phyloP scores from a whole-genome alignment of 2,797 vertebrate genomes.

The Enteromius anoplus region DNA sequence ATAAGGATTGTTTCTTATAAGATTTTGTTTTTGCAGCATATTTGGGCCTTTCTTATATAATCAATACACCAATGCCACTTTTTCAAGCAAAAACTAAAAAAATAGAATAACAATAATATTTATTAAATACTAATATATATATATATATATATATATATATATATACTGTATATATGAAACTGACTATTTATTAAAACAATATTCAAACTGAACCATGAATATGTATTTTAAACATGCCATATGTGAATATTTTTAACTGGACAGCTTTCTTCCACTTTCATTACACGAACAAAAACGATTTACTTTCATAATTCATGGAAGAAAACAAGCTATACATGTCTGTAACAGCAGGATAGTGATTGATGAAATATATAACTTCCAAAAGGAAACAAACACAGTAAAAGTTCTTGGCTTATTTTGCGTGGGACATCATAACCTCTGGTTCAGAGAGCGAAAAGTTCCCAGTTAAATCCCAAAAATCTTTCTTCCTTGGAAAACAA shows the following conservation, averaged over 20 bases:
- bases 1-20: neutral
- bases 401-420: neutral
- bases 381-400: neutral
- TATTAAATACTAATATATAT: too few species aligned
- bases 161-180: too few species aligned
- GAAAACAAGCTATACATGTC: neutral
- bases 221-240: neutral
- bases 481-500: conserved; percentile 4
- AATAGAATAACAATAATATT: too few species aligned
- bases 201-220: too few species aligned
- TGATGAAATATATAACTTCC: neutral
- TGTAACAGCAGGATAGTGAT: neutral
- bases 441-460: neutral
- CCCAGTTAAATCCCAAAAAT: neutral
- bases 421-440: neutral
- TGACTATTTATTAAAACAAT: too few species aligned
- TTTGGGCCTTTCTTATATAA: neutral
- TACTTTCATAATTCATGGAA: neutral
- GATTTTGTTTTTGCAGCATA: neutral
- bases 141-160: too few species aligned
- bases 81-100: too few species aligned
- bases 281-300: neutral
- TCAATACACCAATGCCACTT: neutral
- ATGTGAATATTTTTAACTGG: neutral
- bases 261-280: neutral